Evolutionary conservation across 2,113 vertebrate species (phyloP), one percentile per base, ranked within the genome.

Genomic region (Psilopogon haemacephalus): DNA sequence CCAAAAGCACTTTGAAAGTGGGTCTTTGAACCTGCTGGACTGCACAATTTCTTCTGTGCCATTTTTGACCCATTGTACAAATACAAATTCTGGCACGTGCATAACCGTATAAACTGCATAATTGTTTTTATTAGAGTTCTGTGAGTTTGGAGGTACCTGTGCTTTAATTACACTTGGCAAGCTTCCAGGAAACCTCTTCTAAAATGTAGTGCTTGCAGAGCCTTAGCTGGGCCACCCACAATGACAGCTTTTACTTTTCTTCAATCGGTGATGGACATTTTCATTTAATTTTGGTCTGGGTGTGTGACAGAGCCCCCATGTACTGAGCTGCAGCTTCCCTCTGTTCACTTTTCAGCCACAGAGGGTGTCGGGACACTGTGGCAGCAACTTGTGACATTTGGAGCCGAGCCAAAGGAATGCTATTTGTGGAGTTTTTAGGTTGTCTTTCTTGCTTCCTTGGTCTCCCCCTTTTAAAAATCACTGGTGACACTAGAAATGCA

Each of bases 61-160:
- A 88, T 95, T 96, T 95, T 82, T 83, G 90, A 92, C 93, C 91
- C 94, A 94, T 84, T 95, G 70, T 94, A 91, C 89, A 89, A 94
- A 96, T 95, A 95, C 81, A 46, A 90, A 96, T 93, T 92, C 81
- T 97, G 96, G 96, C 94, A 92, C 20, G 17, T 85, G 74, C 76
- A 84, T 72, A 84, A 76, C 94, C 76, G 75, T 91, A 88, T 96
- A 94, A 95, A 97, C 88, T 67, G 62, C 81, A 88, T 95, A 95
- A 94, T 95, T 95, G 90, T 95, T 97, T 97, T 97, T 95, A 97
- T 96, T 96, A 95, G 95, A 96, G 84, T 94, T 94, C 94, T 95
- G 95, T 76, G 93, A 94, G 90, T 97, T 96, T 95, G 92, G 91
- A 96, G 94, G 96, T 97, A 97, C 95, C 96, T 97, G 95, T 93